phyloP scores from a whole-genome alignment of 2,113 vertebrate genomes.

The Phaethornis superciliosus region DNA sequence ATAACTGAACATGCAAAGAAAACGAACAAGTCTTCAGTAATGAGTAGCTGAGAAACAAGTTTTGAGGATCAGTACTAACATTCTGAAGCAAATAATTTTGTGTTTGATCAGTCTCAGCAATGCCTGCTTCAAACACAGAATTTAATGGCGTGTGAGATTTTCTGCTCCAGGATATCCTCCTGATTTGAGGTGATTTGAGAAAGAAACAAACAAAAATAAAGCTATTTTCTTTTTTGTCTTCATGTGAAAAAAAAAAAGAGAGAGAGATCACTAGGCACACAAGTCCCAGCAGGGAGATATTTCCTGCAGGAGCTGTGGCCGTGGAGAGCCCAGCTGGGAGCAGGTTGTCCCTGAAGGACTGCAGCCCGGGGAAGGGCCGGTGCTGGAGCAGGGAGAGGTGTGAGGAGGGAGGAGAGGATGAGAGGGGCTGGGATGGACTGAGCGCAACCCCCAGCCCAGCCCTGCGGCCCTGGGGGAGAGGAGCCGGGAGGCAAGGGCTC shows the following conservation, averaged over 20 bases:
- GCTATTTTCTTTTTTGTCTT: not conserved
- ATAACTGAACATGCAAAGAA: not conserved
- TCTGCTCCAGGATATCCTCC: not conserved
- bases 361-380: no score
- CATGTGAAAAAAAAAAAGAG: not conserved
- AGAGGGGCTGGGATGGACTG: not conserved
- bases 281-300: not conserved
- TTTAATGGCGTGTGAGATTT: not conserved
- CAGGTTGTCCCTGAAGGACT: not conserved
- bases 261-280: not conserved
- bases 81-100: not conserved
- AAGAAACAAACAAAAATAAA: not conserved
- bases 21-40: not conserved
- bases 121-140: not conserved
- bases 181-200: not conserved
- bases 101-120: not conserved
- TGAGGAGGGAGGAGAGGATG: rapidly evolving
- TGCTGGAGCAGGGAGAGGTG: not conserved
- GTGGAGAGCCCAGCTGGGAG: rapidly evolving
- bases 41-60: not conserved
- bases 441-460: rapidly evolving
- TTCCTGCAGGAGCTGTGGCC: not conserved
- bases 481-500: no score
- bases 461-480: no score
- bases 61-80: not conserved